Evolutionary conservation across 2,797 vertebrate genomes (phyloP), one percentile per base, ranked within the genome.

Genomic region (Molossus molossus): DNA sequence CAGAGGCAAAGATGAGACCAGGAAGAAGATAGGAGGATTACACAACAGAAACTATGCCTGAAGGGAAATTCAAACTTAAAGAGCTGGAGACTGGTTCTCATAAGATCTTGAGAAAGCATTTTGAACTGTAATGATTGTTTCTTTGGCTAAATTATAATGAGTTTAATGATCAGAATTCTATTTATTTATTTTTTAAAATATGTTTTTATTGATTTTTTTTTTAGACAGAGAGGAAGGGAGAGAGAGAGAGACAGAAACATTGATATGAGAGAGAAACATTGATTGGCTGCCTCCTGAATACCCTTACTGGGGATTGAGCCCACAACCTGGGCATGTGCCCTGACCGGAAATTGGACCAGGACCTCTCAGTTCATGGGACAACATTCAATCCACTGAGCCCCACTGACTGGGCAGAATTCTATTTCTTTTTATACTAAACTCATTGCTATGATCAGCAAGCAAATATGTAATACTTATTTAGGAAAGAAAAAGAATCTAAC

Each of bases 21-120:
- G 27, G 50, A 73, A 88, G 29, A 57, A 84, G 23, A 87, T 23
- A 70, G 37, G n/a, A 81, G 25, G 4, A 37, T 55, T 13, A n/a
- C 17, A 9, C 50, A 58, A n/a, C 2, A 33, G 17, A n/a, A 64
- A 48, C 23, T 48, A 12, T 14, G 13, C 45, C 29, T 67, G 18
- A 33, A 84, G 33, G 40, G 50, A 96, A 96, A 81, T 80, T 57
- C 48, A 75, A 18, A 14, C 57, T 84, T 92, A 81, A 87, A 79
- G 72, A 87, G n/a, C 27, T 65, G 3, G 29, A 94, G 33, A 25
- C 13, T 23, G 11, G 5, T 60, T 93, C 64, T 80, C 55, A 11
- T 48, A 33, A 91, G n/a, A 73, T 60, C 33, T 37, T 70, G 10
- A 70, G 25, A 33, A 70, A 23, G 23, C 27, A 50, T 57, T 87